Conservation (phyloP, 2,113 vertebrate species). For the Pan troglodytes region NHGRI_mPanTro3-v2.1_pri NC_072401.2:13174501-13175000, state of each 20-base stretch:
- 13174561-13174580: not conserved
- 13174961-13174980: not conserved
- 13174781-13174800: not conserved
- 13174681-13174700: not conserved
- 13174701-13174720: constrained; percentile 18
- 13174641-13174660: not conserved
- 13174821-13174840: constrained; percentile 1
- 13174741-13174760: not conserved
- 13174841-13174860: not conserved
- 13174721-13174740: not conserved
- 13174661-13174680: constrained; percentile 4
- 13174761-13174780: not conserved
- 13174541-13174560: constrained; percentile 9
- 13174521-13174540: constrained; percentile 18
- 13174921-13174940: not conserved
- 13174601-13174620: constrained; percentile 23
- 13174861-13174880: not conserved
- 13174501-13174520: not conserved
- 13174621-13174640: not conserved
- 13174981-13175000: not conserved
- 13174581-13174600: not conserved
- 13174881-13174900: not conserved
- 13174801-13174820: not conserved
- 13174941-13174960: not conserved
- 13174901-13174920: not conserved